phyloP scores from a whole-genome alignment of 2,888 invertebrate species.

The Apamea anceps region DNA sequence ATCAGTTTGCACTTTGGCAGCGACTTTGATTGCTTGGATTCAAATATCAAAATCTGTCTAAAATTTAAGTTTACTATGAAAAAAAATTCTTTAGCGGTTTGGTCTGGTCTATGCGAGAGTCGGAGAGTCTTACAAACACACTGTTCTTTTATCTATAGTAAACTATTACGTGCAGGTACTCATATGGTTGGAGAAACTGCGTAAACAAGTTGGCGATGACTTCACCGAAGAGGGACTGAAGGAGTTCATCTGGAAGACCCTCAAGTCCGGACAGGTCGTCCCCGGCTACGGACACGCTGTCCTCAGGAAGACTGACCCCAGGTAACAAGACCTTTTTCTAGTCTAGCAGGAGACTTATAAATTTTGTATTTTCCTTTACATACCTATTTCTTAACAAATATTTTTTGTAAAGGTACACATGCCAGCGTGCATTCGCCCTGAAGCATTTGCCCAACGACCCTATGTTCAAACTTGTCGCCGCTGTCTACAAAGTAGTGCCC shows the following conservation, averaged over 20 bases:
- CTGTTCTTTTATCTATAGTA: not conserved
- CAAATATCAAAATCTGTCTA: not conserved
- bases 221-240: constrained; percentile 97
- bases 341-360: not conserved
- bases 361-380: not conserved
- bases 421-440: constrained; percentile 98
- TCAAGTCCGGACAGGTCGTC: constrained; percentile 98
- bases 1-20: not conserved
- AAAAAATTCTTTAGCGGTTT: not conserved
- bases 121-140: not conserved
- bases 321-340: constrained; percentile 70
- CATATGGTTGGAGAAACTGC: constrained; percentile 97
- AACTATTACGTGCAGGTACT: constrained; percentile 91
- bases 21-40: not conserved
- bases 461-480: constrained; percentile 97
- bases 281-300: constrained; percentile 99
- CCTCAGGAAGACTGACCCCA: constrained; percentile 97
- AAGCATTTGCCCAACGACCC: constrained; percentile 98
- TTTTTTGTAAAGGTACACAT: constrained; percentile 91
- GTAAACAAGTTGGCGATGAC: constrained; percentile 95
- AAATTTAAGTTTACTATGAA: not conserved
- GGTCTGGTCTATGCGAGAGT: too few relatives aligned
- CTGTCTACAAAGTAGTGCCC: constrained; percentile 97
- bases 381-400: constrained; percentile 1
- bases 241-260: constrained; percentile 99